Conservation (phyloP, 2,113 vertebrate species). For the Tragelaphus buxtoni region DNA sequence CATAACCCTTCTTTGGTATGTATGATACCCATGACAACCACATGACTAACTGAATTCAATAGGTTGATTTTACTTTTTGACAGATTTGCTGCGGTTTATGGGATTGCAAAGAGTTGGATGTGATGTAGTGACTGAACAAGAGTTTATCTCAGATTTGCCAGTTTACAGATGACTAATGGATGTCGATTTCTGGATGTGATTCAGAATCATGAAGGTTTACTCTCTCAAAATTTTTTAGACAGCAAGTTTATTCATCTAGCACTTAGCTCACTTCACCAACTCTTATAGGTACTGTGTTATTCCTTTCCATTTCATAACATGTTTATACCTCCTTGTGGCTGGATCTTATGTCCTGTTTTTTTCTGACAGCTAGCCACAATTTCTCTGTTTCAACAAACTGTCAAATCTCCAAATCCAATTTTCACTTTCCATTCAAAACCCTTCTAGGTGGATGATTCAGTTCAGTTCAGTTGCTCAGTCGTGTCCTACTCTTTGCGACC, state of each 20-base stretch:
- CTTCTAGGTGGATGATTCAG: neutral
- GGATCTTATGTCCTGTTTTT: neutral
- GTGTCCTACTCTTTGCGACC: neutral
- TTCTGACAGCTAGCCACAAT: neutral
- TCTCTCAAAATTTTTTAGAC: neutral
- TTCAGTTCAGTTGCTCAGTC: neutral
- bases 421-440: neutral
- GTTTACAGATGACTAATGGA: neutral
- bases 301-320: neutral
- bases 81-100: neutral
- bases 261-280: neutral
- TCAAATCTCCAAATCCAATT: neutral
- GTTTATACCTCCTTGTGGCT: neutral
- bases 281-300: neutral
- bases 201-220: neutral
- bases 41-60: neutral
- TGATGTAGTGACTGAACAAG: neutral
- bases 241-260: neutral
- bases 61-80: neutral
- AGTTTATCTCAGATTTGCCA: neutral
- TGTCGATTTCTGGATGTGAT: neutral
- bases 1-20: neutral
- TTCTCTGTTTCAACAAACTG: neutral
- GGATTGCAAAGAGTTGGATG: neutral
- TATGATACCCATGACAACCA: neutral